Evolutionary conservation across 2,113 vertebrate genomes (phyloP).

Genomic region (Leuciscus idus): DNA sequence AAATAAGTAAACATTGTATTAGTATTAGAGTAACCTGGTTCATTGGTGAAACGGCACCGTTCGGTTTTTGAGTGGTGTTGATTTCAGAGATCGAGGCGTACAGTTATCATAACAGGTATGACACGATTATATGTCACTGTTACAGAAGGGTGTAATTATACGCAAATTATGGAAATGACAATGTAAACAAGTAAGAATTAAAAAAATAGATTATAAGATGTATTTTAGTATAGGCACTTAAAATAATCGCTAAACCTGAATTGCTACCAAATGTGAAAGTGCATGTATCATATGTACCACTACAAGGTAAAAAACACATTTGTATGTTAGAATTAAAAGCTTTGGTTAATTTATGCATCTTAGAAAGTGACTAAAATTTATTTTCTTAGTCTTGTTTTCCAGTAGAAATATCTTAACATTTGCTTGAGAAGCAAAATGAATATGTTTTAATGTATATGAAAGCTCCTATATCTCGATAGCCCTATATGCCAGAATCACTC

Average conservation of each 20-base stretch:
- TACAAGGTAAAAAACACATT: constrained; percentile 42
- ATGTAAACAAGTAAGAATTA: constrained; percentile 1
- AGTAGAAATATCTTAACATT: no score
- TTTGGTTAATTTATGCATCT: constrained; percentile 46
- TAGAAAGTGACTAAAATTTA: background rate
- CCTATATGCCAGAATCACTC: no score
- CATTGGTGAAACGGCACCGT: constrained; percentile 3
- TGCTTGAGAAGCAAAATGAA: no score
- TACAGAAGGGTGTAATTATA: background rate
- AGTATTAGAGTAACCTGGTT: background rate
- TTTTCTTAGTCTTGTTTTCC: no score
- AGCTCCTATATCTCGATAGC: no score
- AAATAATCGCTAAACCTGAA: constrained; percentile 32
- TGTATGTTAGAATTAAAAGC: constrained; percentile 43
- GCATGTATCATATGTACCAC: constrained; percentile 44
- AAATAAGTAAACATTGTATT: constrained; percentile 7
- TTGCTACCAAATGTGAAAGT: constrained; percentile 30
- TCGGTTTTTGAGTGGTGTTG: background rate
- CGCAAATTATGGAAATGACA: background rate
- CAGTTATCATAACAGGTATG: background rate
- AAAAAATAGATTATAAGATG: background rate
- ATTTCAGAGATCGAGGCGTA: background rate
- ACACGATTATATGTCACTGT: background rate
- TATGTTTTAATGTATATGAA: no score
- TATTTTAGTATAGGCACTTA: constrained; percentile 51